Evolutionary conservation across 2,888 invertebrate species (phyloP).

Genomic region (Eupithecia insigniata): DNA sequence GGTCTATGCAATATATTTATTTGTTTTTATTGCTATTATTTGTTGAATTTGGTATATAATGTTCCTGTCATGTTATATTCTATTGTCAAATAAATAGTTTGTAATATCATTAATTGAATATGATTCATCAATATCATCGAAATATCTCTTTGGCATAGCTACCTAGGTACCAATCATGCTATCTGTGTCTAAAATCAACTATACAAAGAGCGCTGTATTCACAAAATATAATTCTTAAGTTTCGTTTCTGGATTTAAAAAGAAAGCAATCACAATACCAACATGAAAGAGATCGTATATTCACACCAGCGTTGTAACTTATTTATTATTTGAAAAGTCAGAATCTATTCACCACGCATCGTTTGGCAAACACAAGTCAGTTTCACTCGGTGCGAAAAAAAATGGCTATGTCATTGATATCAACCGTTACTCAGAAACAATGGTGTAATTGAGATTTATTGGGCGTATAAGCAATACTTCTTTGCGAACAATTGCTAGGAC

Average conservation of each 20-base stretch:
- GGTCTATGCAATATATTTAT: neutral
- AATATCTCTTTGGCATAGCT: neutral
- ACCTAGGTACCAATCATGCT: neutral
- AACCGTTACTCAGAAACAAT: slow-evolving; percentile 65
- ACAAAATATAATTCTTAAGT: neutral
- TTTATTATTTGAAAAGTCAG: slow-evolving; percentile 23
- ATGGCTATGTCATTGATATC: slow-evolving; percentile 55
- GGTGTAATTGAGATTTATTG: slow-evolving; percentile 64
- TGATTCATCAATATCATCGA: too few species aligned
- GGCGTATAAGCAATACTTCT: slow-evolving; percentile 56
- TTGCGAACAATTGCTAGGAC: slow-evolving; percentile 56
- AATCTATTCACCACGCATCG: slow-evolving; percentile 48
- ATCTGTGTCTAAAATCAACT: neutral
- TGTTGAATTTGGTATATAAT: too few species aligned
- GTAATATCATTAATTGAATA: too few species aligned
- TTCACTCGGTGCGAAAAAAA: slow-evolving; percentile 51
- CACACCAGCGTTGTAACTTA: neutral
- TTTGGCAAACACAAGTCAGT: slow-evolving; percentile 51
- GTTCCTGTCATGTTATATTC: too few species aligned
- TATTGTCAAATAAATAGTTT: too few species aligned
- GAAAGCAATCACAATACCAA: neutral
- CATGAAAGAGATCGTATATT: neutral
- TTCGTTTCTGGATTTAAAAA: neutral
- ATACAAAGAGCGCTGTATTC: neutral
- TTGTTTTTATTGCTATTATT: too few species aligned